Evolutionary conservation across 64 coral and sea anemone genomes (phyloP).

Genomic region (Montipora capricornis): DNA sequence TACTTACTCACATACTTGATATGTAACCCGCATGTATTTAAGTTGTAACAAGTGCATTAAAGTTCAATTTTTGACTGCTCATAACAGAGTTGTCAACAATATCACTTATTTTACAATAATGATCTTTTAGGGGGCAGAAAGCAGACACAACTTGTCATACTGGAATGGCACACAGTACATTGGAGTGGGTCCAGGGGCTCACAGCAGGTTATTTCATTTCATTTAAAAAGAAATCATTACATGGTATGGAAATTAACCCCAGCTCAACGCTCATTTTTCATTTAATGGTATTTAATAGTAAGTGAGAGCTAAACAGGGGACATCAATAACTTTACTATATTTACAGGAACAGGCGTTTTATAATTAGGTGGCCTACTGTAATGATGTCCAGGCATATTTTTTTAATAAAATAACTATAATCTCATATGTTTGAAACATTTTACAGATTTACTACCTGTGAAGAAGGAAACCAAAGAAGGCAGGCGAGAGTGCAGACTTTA

Average conservation of each 20-base stretch:
- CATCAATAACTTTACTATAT: no score
- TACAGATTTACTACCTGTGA: constrained; percentile 44
- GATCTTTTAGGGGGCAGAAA: constrained; percentile 71
- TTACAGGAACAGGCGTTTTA: no score
- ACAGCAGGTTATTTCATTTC: constrained; percentile 66
- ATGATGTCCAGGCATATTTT: no score
- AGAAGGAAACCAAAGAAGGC: constrained; percentile 17
- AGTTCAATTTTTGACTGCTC: no score
- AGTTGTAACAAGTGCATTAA: no score
- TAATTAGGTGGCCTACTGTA: no score
- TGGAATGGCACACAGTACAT: constrained; percentile 82
- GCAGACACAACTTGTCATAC: constrained; percentile 80
- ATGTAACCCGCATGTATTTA: no score
- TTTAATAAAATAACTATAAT: no score
- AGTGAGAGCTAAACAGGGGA: no score
- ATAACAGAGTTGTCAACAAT: no score
- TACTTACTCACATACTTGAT: no score
- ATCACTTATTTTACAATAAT: background rate
- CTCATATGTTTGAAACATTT: background rate
- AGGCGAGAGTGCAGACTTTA: constrained; percentile 79
- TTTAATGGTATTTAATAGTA: background rate
- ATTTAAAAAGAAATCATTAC: background rate
- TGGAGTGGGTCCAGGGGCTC: constrained; percentile 83
- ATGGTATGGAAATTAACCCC: background rate
- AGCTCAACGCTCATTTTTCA: background rate